phyloP scores from a whole-genome alignment of 92 coral and sea anemone species.

The Porites cylindrica region DNA sequence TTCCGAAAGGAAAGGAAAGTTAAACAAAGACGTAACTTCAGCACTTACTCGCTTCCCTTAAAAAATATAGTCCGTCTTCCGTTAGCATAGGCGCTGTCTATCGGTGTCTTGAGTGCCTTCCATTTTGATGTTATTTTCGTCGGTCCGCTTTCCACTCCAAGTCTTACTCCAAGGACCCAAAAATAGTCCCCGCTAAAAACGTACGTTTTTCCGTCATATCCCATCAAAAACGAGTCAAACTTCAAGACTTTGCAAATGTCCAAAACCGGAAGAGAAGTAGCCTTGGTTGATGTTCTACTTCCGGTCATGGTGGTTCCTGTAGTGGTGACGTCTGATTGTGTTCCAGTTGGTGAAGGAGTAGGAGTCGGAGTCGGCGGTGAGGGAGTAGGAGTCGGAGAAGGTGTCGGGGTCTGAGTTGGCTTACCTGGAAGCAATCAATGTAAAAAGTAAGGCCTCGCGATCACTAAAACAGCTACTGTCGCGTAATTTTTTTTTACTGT shows the following conservation, averaged over 20 bases:
- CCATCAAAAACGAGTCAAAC: conserved; percentile 44
- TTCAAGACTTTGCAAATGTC: conserved; percentile 31
- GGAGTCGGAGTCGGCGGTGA: background rate
- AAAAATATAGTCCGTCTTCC: conserved; percentile 78
- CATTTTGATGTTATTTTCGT: conserved; percentile 66
- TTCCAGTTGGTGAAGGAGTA: background rate
- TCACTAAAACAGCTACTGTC: no score
- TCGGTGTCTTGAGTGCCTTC: conserved; percentile 74
- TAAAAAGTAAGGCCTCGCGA: background rate
- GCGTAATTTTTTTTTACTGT: no score
- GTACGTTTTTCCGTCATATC: conserved; percentile 31
- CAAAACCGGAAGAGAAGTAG: conserved; percentile 1
- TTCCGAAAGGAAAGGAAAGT: background rate
- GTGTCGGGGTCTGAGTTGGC: conserved; percentile 3
- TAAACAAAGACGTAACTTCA: background rate
- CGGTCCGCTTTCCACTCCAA: conserved; percentile 70
- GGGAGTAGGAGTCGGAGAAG: background rate
- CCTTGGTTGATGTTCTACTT: background rate
- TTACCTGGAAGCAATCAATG: background rate
- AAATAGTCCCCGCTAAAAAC: conserved; percentile 45
- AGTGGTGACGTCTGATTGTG: background rate
- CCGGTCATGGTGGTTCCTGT: background rate
- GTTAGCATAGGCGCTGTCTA: conserved; percentile 79
- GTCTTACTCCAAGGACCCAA: conserved; percentile 29
- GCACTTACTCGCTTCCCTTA: conserved; percentile 70